Evolutionary conservation across 2,113 vertebrate species (phyloP).

Genomic region (Camelus dromedarius): DNA sequence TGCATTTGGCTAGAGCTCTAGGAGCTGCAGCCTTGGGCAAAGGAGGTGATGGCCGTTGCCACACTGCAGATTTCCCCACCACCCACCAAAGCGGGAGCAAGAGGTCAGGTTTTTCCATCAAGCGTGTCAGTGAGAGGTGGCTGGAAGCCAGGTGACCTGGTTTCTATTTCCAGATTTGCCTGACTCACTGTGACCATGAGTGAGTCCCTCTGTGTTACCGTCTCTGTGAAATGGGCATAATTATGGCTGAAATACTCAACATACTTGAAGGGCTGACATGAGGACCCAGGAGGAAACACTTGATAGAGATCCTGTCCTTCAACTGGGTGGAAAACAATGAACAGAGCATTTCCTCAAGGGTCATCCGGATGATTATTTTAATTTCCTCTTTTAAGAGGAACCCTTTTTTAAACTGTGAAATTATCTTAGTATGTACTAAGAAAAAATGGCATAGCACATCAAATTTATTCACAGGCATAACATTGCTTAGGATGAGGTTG

Average conservation of each 20-base stretch:
- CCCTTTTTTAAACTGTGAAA: background rate
- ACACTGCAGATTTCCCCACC: background rate
- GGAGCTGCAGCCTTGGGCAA: background rate
- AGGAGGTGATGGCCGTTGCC: background rate
- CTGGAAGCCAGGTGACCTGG: background rate
- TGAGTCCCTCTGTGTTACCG: background rate
- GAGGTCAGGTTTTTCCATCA: background rate
- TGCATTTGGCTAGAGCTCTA: background rate
- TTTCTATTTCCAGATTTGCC: slow-evolving; percentile 62
- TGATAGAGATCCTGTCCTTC: background rate
- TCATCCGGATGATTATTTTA: background rate
- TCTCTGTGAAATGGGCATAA: slow-evolving; percentile 1
- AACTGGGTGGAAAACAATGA: background rate
- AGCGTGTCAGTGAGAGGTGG: background rate
- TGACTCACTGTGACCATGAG: background rate
- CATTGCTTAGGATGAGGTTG: background rate
- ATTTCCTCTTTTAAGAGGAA: background rate
- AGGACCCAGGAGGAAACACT: background rate
- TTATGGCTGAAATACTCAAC: background rate
- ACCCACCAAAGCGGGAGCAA: background rate
- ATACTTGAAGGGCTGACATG: background rate
- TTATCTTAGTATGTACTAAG: background rate
- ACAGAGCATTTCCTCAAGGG: background rate
- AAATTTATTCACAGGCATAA: background rate
- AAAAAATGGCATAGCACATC: background rate